phyloP scores from a whole-genome alignment of 2,888 invertebrate species.

The Cyclophora punctaria region DNA sequence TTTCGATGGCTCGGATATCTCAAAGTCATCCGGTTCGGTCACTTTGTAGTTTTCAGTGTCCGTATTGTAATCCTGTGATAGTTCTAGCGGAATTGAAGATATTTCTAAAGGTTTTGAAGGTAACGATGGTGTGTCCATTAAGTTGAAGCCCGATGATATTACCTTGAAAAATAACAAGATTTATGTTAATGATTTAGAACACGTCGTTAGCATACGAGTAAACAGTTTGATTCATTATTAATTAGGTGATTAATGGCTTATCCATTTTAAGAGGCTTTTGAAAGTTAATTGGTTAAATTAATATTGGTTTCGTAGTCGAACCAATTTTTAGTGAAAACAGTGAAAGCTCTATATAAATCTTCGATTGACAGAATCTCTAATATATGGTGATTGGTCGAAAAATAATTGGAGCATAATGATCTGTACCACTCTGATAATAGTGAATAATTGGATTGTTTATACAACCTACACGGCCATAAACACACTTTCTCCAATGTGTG shows the following conservation, averaged over 20 bases:
- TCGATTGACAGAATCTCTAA: too few relatives aligned
- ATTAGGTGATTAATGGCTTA: background rate
- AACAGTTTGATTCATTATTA: background rate
- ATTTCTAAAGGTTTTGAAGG: slow-evolving; percentile 57
- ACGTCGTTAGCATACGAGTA: background rate
- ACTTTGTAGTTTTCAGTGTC: slow-evolving; percentile 62
- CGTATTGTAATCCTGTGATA: slow-evolving; percentile 40
- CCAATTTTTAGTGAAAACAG: too few relatives aligned
- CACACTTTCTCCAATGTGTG: too few relatives aligned
- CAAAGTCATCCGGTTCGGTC: slow-evolving; percentile 73
- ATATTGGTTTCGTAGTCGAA: too few relatives aligned
- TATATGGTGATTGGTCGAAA: too few relatives aligned
- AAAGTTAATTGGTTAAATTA: too few relatives aligned
- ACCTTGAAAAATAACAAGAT: slow-evolving; percentile 42
- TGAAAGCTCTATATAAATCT: too few relatives aligned
- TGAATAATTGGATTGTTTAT: too few relatives aligned
- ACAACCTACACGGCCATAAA: too few relatives aligned
- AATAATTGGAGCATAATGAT: too few relatives aligned
- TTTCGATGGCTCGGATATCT: slow-evolving; percentile 73
- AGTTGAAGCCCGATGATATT: slow-evolving; percentile 60
- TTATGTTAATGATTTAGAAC: slow-evolving; percentile 1
- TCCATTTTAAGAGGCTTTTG: too few relatives aligned
- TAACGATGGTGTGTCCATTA: slow-evolving; percentile 46
- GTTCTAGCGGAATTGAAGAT: slow-evolving; percentile 59
- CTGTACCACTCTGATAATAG: too few relatives aligned